These are phyloP conservation scores for Porites rus DNA, from an alignment of 92 coral and sea anemone species.

Conservation along the genomic window DNA sequence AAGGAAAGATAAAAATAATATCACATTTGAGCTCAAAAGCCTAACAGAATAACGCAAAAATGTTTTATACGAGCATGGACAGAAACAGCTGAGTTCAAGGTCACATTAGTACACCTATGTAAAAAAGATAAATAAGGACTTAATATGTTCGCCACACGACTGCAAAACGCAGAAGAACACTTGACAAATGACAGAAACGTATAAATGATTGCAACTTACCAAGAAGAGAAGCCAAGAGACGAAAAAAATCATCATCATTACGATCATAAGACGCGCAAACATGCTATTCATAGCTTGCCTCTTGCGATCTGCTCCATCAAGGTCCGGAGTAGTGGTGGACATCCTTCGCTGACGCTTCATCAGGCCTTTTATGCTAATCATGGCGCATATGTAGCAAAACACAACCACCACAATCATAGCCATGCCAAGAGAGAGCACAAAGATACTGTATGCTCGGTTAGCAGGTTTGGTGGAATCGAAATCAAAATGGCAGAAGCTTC, in stretches of 20 bases:
- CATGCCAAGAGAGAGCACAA: conserved; percentile 55
- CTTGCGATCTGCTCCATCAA: conserved; percentile 26
- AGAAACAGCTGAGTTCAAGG: too few relatives aligned
- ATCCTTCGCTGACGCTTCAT: conserved; percentile 61
- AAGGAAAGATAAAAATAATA: too few relatives aligned
- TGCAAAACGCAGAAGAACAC: neutral
- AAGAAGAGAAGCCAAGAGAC: conserved; percentile 69
- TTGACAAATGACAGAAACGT: neutral
- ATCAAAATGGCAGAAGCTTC: conserved; percentile 69
- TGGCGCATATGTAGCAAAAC: conserved; percentile 65
- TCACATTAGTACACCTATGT: too few relatives aligned
- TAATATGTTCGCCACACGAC: neutral
- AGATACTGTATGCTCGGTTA: conserved; percentile 52
- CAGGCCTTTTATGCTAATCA: conserved; percentile 56
- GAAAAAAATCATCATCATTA: conserved; percentile 61
- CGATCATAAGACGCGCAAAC: conserved; percentile 77
- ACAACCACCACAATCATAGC: conserved; percentile 64
- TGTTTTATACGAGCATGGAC: too few relatives aligned
- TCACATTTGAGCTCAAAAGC: too few relatives aligned
- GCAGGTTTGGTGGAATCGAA: conserved; percentile 44
- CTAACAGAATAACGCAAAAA: too few relatives aligned
- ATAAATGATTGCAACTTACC: conserved; percentile 48
- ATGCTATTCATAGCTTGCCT: conserved; percentile 61
- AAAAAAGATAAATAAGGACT: too few relatives aligned
- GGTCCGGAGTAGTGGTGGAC: conserved; percentile 34